phyloP scores from a whole-genome alignment of 2,797 vertebrate species.

The Bufotes viridis region DNA sequence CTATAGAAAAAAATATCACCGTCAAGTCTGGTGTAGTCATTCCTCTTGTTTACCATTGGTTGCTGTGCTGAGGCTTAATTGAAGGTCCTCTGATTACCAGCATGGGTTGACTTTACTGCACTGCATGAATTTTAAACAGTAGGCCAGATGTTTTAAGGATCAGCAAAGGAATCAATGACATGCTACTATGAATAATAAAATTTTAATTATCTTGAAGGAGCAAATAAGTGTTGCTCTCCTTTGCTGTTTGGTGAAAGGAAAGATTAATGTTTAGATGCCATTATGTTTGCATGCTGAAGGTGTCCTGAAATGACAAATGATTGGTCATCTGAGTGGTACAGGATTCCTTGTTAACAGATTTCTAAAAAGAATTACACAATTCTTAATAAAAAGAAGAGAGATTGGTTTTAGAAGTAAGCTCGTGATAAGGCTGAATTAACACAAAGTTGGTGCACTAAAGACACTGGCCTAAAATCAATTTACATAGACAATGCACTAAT shows the following conservation, averaged over 20 bases:
- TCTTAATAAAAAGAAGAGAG: neutral
- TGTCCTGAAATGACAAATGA: conserved; percentile 51
- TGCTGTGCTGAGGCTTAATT: conserved; percentile 68
- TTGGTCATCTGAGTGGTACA: conserved; percentile 13
- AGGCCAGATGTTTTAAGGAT: conserved; percentile 70
- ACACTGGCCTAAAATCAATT: neutral
- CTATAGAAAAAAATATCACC: conserved; percentile 64
- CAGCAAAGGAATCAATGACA: conserved; percentile 61
- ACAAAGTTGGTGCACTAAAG: neutral
- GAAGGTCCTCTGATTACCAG: conserved; percentile 69
- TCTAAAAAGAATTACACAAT: neutral
- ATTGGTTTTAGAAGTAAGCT: neutral
- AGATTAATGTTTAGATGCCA: conserved; percentile 52
- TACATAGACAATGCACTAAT: conserved; percentile 11
- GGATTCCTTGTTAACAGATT: neutral
- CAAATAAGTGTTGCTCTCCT: conserved; percentile 61
- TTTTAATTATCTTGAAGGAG: conserved; percentile 62
- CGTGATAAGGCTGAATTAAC: neutral
- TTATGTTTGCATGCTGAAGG: conserved; percentile 54
- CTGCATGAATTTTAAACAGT: conserved; percentile 68
- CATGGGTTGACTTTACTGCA: conserved; percentile 59
- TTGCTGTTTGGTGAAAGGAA: conserved; percentile 61
- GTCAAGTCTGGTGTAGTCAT: conserved; percentile 56
- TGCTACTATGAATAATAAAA: conserved; percentile 69
- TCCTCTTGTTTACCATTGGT: conserved; percentile 66